phyloP scores from a whole-genome alignment of 1,140 invertebrate genomes.

The Drosophila hydei region DNA sequence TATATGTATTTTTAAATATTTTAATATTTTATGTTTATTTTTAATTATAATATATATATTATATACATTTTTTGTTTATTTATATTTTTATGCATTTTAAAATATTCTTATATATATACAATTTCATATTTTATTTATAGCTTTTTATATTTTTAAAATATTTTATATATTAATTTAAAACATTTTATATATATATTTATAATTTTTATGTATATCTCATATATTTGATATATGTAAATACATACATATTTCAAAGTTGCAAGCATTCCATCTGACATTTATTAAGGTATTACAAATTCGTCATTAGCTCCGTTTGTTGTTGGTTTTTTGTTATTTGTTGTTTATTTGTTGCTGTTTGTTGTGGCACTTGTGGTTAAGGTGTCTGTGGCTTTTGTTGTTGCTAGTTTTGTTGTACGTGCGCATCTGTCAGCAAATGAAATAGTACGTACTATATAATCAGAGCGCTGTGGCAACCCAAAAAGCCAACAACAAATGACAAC shows the following conservation, averaged over 20 bases:
- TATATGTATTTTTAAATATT: too few relatives aligned
- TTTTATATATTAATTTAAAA: too few relatives aligned
- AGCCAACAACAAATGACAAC: constrained; percentile 43
- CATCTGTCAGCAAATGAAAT: constrained; percentile 67
- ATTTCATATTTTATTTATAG: neutral
- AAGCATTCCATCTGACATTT: neutral
- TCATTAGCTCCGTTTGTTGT: neutral
- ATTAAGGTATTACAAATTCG: neutral
- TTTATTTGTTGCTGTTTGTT: neutral
- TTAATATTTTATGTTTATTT: too few relatives aligned
- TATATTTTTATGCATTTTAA: neutral
- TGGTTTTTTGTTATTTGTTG: neutral
- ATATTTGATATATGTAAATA: neutral
- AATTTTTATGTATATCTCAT: neutral
- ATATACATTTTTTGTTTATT: neutral
- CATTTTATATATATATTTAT: too few relatives aligned
- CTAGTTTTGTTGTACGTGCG: constrained; percentile 34
- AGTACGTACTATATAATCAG: constrained; percentile 73
- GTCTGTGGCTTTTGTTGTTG: constrained; percentile 15
- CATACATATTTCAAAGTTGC: neutral
- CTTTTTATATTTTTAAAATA: too few relatives aligned
- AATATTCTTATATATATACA: neutral
- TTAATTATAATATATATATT: too few relatives aligned
- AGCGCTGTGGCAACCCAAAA: constrained; percentile 67
- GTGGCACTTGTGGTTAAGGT: constrained; percentile 15